These are phyloP conservation scores for Bufo bufo DNA, from an alignment of 2,113 vertebrate species.

Conservation along the genomic window DNA sequence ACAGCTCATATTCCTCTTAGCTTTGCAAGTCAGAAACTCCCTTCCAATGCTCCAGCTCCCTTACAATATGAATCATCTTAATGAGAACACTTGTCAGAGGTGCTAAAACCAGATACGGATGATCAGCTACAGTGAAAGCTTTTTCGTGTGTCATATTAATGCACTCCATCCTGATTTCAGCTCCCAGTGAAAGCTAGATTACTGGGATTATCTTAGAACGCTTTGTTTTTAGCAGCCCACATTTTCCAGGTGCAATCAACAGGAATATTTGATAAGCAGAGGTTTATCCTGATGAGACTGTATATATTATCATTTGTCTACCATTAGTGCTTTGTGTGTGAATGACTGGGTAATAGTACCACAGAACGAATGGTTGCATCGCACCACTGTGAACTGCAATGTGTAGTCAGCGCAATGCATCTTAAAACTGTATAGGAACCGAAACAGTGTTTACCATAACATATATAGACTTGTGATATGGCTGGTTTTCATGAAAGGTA, in stretches of 20 bases:
- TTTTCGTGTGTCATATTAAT: constrained; percentile 10
- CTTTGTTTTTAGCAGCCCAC: not conserved
- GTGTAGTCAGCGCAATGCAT: not conserved
- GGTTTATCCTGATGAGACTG: not conserved
- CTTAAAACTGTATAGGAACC: not conserved
- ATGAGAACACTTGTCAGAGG: constrained; percentile 34
- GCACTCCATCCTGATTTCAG: constrained; percentile 13
- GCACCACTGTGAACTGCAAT: not conserved
- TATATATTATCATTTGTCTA: constrained; percentile 22
- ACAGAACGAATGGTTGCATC: not conserved
- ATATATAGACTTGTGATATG: not conserved
- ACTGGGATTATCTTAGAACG: not conserved
- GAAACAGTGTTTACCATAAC: not conserved
- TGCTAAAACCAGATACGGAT: constrained; percentile 39
- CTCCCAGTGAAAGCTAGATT: not conserved
- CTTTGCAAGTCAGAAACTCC: not conserved
- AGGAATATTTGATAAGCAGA: not conserved
- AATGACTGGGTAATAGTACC: not conserved
- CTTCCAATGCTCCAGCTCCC: constrained; percentile 25
- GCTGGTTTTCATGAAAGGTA: not conserved
- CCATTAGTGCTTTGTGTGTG: constrained; percentile 1
- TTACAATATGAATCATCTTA: constrained; percentile 41
- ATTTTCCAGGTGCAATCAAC: not conserved
- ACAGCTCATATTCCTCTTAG: constrained; percentile 44
- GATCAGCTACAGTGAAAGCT: constrained; percentile 34